These are phyloP conservation scores for Brachyhypopomus occidentalis DNA, from an alignment of 2,113 vertebrate genomes.

Conservation along the genomic window DNA sequence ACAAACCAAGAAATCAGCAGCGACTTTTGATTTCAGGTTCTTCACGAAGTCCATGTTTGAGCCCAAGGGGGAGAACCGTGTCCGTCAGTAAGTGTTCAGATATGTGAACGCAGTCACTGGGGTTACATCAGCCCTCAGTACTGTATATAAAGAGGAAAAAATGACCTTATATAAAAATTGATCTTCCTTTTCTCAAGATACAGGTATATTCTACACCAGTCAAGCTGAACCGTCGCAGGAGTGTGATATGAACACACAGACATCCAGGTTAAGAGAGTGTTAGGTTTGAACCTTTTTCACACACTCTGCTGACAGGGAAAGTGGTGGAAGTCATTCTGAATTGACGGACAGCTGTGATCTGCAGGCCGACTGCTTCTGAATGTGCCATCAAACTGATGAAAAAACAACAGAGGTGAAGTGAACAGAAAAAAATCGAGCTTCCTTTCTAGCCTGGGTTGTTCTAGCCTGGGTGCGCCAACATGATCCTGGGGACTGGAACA, in stretches of 20 bases:
- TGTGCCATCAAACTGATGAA: not conserved
- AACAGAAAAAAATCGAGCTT: not conserved
- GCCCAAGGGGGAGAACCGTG: not conserved
- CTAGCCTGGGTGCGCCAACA: no score
- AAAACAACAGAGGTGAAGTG: not conserved
- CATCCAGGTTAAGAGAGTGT: not conserved
- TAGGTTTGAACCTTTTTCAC: not conserved
- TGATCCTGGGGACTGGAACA: no score
- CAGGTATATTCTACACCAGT: no score
- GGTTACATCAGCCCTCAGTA: not conserved
- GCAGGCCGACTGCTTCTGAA: not conserved
- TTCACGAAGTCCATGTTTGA: not conserved
- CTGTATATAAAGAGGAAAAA: not conserved
- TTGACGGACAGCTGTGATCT: conserved; percentile 8
- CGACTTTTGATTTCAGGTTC: not conserved
- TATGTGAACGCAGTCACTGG: not conserved
- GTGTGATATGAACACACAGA: not conserved
- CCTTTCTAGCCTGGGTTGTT: not conserved
- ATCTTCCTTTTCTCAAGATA: not conserved
- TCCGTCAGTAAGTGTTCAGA: not conserved
- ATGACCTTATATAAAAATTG: no score
- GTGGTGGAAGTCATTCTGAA: not conserved
- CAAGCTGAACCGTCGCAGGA: no score
- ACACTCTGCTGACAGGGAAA: not conserved
- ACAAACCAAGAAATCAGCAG: not conserved